phyloP scores from a whole-genome alignment of 2,888 invertebrate genomes.

The Morinoia aosen region DNA sequence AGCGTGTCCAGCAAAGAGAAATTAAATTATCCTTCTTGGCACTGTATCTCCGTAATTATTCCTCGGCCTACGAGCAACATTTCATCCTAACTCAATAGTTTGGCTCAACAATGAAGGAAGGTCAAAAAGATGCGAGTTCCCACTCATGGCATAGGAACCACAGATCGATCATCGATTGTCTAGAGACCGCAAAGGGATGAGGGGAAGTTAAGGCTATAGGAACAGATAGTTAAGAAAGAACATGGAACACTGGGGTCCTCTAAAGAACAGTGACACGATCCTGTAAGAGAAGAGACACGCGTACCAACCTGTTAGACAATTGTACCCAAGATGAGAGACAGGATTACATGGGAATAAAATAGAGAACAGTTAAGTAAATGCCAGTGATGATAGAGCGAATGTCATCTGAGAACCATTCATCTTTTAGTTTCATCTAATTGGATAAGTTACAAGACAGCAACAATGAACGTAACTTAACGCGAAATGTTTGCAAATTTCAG shows the following conservation, averaged over 20 bases:
- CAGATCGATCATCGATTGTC: slow-evolving; percentile 21
- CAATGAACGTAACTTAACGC: background rate
- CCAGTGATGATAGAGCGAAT: background rate
- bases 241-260: slow-evolving; percentile 38
- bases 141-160: slow-evolving; percentile 7
- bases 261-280: slow-evolving; percentile 42
- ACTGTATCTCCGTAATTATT: background rate
- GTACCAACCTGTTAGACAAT: slow-evolving; percentile 39
- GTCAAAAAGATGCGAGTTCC: background rate
- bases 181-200: slow-evolving; percentile 22
- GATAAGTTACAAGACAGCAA: background rate
- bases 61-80: background rate
- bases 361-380: background rate
- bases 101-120: background rate
- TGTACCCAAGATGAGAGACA: slow-evolving; percentile 47
- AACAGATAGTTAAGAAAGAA: slow-evolving; percentile 38
- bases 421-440: background rate
- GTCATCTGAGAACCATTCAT: background rate
- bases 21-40: background rate
- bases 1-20: background rate
- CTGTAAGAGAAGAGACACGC: slow-evolving; percentile 42
- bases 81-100: background rate
- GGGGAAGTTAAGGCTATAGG: slow-evolving; percentile 29
- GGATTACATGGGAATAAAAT: slow-evolving; percentile 35
- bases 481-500: background rate